Evolutionary conservation across 1,140 invertebrate genomes (phyloP).

Genomic region (Ctenoplectra terminalis): DNA sequence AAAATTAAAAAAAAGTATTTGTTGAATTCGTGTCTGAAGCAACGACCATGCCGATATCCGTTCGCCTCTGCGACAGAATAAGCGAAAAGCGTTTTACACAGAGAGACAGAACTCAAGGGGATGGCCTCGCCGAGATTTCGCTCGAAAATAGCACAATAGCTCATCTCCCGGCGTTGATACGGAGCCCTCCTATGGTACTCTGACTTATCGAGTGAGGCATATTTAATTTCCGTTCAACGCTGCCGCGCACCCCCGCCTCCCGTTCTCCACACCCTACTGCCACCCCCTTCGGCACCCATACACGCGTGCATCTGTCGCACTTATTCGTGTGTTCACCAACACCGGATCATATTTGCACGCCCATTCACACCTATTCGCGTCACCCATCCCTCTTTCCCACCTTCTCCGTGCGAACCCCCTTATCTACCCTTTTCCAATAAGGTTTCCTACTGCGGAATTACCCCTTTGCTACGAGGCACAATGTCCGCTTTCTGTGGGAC

Average conservation of each 20-base stretch:
- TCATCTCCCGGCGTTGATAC: constrained; percentile 82
- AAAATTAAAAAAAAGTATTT: constrained; percentile 20
- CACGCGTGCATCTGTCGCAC: constrained; percentile 25
- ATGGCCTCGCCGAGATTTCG: constrained; percentile 75
- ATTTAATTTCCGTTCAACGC: constrained; percentile 83
- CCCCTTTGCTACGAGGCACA: constrained; percentile 74
- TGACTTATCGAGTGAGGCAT: constrained; percentile 83
- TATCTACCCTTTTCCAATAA: constrained; percentile 83
- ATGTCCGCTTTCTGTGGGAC: constrained; percentile 77
- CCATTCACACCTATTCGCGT: constrained; percentile 51
- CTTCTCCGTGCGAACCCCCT: constrained; percentile 57
- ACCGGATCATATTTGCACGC: constrained; percentile 32
- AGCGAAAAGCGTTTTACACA: constrained; percentile 66
- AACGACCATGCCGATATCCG: constrained; percentile 56
- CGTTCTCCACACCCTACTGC: neutral
- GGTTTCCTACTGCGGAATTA: constrained; percentile 80
- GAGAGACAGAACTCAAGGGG: constrained; percentile 60
- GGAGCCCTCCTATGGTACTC: constrained; percentile 73
- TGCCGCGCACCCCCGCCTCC: neutral
- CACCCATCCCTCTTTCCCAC: neutral
- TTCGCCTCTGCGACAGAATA: constrained; percentile 50
- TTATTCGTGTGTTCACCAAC: neutral
- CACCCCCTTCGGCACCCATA: constrained; percentile 27
- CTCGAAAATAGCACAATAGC: constrained; percentile 83
- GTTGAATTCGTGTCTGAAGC: constrained; percentile 20